Evolutionary conservation across 2,797 vertebrate species (phyloP), one percentile per base, ranked within the genome.

Genomic region (Coregonus suidteri): DNA sequence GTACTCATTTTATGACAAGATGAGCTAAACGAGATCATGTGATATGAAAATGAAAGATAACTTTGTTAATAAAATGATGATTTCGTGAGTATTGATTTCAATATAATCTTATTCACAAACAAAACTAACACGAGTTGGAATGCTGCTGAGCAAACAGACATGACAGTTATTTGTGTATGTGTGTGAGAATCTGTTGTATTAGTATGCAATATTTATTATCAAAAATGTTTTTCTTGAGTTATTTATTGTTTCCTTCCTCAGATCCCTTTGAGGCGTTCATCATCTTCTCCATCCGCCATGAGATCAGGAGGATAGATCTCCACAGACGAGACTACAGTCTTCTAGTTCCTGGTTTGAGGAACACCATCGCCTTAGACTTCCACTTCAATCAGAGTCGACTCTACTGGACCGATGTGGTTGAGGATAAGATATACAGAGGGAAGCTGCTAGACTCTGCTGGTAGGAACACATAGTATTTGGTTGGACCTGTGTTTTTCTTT

Each of bases 391-490:
- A 95, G 80, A 94, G 94, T 83, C 93, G 95, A 59, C 93, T 97
- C 0, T 97, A 96, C 81, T 97, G 96, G 96, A 97, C 96, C 9
- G 96, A 96, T 81, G 96, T 96, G 80, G 96, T 96, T 20, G 96
- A 96, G 83, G 96, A 97, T 88, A 95, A 96, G 90, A 97, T 97
- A 86, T 97, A 96, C 82, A 91, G 95, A 77, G 96, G 96, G 62
- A 96, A 94, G 3, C 93, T 97, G 75, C 93, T 95, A 56, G 94
- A 96, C 41, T 90, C 79, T 30, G 95, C 95, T 91, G 95, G 96
- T 97, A 93, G 37, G 14, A 41, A 34, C 51, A 6, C 20, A 34
- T 71, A 1, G 15, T 37, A 34, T 67, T 34, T 35, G 65, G 14
- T 67, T 66, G 64, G 53, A 20, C 4, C 30, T 64, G 59, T 64